Evolutionary conservation across 2,888 invertebrate genomes (phyloP), one percentile per base, ranked within the genome.

Genomic region (Zygothrica quintamaculata): DNA sequence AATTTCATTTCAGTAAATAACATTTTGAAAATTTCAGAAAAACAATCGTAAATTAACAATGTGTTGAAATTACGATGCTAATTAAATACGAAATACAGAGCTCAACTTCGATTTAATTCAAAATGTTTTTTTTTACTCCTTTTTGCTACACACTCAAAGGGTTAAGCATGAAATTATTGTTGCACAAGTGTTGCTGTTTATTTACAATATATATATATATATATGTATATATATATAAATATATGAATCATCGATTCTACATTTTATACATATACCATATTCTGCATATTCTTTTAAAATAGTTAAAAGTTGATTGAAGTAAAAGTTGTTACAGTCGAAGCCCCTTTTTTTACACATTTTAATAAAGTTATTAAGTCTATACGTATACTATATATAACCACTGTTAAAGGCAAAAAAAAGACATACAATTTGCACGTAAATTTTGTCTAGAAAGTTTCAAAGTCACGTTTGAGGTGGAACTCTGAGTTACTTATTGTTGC

Each of bases 31-130:
- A 61, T 52, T 70, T 42, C n/a, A n/a, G n/a, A 33, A 58, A 65
- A 66, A 75, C 40, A 57, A 55, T 71, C 76, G 65, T 65, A 65
- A 74, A 65, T 61, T 44, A 43, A 56, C 61, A 75, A 74, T 75
- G 76, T 61, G 55, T 65, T 60, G 42, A 42, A 74, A 52, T 75
- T 70, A 70, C 61, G 61, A 36, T 34, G 18, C 61, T 66, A 74
- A 74, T 75, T 74, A 74, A 75, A 74, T 46, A 31, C 74, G 48
- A 50, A 18, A 52, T 42, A 42, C 36, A 42, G 40, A 22, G 5
- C 13, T 7, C 26, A 16, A 39, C 16, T 42, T 40, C 26, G 16
- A 55, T 37, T 46, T 34, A 47, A 43, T 44, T 34, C 65, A 56
- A 34, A 52, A 48, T 25, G 39, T 22, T 22, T 5, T 26, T 51